Conservation (phyloP, 2,797 vertebrate species). For the Myotis planiceps region DNA sequence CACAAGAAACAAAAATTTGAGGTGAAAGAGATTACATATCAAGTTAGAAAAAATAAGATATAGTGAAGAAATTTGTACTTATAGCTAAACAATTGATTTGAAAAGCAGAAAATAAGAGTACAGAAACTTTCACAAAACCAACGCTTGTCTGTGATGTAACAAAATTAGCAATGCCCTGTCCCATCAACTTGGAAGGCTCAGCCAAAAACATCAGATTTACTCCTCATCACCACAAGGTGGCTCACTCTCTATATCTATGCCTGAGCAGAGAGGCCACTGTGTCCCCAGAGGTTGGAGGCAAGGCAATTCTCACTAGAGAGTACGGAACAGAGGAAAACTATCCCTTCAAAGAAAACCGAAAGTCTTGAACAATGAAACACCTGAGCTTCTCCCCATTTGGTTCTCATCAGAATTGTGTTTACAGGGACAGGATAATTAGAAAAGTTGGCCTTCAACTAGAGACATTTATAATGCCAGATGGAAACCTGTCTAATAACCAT, state of each 20-base stretch:
- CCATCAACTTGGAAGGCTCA: neutral
- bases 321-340: neutral
- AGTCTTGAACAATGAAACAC: neutral
- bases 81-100: neutral
- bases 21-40: neutral
- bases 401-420: neutral
- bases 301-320: neutral
- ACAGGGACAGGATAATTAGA: neutral
- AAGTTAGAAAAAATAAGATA: neutral
- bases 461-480: neutral
- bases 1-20: neutral
- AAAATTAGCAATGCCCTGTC: neutral
- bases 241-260: constrained; percentile 75
- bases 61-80: neutral
- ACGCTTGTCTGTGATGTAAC: neutral
- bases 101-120: neutral
- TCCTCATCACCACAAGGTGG: constrained; percentile 81
- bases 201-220: constrained; percentile 18
- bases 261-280: neutral
- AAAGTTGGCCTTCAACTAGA: constrained; percentile 11
- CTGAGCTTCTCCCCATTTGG: neutral
- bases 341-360: neutral
- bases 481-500: neutral
- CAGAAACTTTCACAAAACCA: neutral
- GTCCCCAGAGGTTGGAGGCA: neutral